Base-by-base conservation (phyloP, 1,140 invertebrate species). In the Xylocopa sonorina region DNA sequence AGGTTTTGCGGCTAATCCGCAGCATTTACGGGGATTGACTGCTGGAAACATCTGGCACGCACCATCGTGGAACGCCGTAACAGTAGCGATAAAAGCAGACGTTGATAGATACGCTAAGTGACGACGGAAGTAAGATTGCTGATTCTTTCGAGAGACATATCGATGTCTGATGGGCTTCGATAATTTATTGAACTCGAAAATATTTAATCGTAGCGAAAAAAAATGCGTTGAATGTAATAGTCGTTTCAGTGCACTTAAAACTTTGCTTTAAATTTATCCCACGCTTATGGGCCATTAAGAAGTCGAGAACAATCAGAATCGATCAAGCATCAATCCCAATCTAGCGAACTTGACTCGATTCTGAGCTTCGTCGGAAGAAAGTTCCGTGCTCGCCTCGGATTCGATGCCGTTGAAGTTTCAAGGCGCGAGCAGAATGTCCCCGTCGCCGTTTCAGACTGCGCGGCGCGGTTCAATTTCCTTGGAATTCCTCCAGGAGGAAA, bases 401-500 rank as follows among this genome's bases (percentile, higher is more conserved):
- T 38, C 43, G 32, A 18, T 2, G 21, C 21, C 48, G 46, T 50
- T 43, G 24, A 24, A 55, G 1, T 51, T 43, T 27, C 14, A 18
- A 75, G 50, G 24, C 46, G 73, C 21, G 32, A 43, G 24, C 48
- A 34, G 27, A 57, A 76, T 27, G 64, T 46, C 12, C 16, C 3
- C 2, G 46, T 68, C 21, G 66, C n/a, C 43, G 34, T 69, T 68
- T 16, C 41, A 29, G n/a, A 12, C 51, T n/a, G 21, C 14, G 24
- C 9, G 32, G 10, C 0, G 16, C 14, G 51, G 41, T 69, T 68
- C 66, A 71, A 71, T 71, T 78, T 78, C 53, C 43, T 60, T 48
- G 53, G 66, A 78, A 78, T 76, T 57, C 32, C 38, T 3, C 21
- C 18, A 21, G 12, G 14, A 12, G 46, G 53, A 51, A 78, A 78